Percentiles rank a stretch among this genome's conserved stretches.
Evolutionary conservation across 1,140 invertebrate species (phyloP).

Genomic region (Frieseomelitta varia): DNA sequence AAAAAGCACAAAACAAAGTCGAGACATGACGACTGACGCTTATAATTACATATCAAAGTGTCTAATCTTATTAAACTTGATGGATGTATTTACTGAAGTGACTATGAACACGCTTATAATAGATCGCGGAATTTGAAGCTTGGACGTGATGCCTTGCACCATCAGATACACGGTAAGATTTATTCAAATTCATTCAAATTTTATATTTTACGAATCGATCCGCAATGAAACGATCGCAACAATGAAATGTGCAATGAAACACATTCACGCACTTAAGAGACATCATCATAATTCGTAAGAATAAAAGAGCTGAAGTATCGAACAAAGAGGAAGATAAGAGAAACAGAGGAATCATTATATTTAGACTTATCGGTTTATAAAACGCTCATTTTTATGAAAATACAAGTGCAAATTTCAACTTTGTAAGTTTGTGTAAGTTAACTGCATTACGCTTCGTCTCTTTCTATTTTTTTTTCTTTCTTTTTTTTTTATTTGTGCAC

Average conservation of each 20-base stretch:
- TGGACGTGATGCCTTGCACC: background rate
- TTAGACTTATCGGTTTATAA: background rate
- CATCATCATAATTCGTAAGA: background rate
- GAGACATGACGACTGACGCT: background rate
- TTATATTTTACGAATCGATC: no score
- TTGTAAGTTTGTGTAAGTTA: background rate
- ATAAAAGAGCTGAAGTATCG: background rate
- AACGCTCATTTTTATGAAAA: background rate
- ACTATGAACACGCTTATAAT: background rate
- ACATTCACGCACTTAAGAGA: no score
- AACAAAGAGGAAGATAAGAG: background rate
- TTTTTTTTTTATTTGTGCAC: background rate
- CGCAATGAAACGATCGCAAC: no score
- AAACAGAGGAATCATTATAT: conserved; percentile 8
- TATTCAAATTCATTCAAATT: no score
- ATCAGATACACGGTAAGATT: no score
- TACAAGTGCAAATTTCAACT: background rate
- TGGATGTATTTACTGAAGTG: background rate
- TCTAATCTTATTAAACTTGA: background rate
- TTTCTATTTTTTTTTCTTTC: background rate
- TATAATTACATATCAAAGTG: background rate
- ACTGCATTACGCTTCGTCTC: background rate
- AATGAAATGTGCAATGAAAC: no score
- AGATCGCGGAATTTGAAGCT: background rate
- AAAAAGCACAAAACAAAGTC: background rate